These are phyloP conservation scores for Noctua janthe DNA, from an alignment of 2,888 invertebrate species.

Conservation along the genomic window DNA sequence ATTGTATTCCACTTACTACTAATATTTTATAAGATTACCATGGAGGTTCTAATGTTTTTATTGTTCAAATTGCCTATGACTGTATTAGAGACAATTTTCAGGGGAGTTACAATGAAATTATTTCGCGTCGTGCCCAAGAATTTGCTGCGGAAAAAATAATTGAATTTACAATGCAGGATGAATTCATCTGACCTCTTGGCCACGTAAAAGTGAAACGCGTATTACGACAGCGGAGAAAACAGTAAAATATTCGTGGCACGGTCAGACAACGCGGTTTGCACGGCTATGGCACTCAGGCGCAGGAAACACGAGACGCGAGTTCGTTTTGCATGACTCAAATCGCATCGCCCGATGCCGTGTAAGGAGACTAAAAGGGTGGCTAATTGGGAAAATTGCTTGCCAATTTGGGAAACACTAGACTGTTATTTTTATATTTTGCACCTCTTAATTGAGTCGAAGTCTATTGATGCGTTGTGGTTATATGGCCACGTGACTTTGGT, in stretches of 20 bases:
- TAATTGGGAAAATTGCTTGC: neutral
- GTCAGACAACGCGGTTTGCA: no score
- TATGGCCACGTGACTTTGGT: neutral
- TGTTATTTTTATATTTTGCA: neutral
- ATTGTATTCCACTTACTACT: neutral
- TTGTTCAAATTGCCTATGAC: neutral
- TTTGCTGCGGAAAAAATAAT: neutral
- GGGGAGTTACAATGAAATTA: neutral
- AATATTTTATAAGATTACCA: neutral
- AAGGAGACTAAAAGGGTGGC: neutral
- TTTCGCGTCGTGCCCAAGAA: neutral
- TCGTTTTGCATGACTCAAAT: neutral
- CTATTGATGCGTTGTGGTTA: constrained; percentile 3
- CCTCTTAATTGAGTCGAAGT: constrained; percentile 4
- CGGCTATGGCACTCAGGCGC: no score
- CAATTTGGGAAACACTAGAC: neutral
- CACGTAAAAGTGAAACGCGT: neutral
- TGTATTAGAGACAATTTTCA: neutral
- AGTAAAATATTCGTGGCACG: no score
- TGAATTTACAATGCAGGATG: neutral
- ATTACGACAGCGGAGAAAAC: neutral
- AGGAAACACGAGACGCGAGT: neutral
- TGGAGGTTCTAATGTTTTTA: neutral
- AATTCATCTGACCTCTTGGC: neutral
- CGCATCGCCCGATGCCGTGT: neutral